These are phyloP conservation scores for Digitonthophagus gazella DNA, from an alignment of 2,888 invertebrate genomes.

Conservation along the genomic window DNA sequence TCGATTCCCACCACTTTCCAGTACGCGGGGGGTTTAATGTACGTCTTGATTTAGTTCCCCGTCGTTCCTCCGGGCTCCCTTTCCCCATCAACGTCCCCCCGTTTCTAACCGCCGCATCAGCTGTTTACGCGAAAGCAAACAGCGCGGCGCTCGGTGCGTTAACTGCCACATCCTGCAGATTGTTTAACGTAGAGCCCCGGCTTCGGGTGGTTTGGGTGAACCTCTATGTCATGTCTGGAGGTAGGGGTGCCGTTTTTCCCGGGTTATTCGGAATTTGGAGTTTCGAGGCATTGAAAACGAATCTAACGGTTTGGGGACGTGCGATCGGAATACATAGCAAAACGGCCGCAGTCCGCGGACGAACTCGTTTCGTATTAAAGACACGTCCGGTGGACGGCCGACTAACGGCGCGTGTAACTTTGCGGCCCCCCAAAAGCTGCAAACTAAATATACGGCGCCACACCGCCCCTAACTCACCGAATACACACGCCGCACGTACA, in stretches of 20 bases:
- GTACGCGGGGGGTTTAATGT: constrained; percentile 8
- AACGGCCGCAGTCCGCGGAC: neutral
- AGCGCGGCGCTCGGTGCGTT: neutral
- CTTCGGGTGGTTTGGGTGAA: neutral
- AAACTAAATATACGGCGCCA: constrained; percentile 22
- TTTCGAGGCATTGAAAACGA: neutral
- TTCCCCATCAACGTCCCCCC: neutral
- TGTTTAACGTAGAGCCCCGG: neutral
- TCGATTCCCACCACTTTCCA: constrained; percentile 10
- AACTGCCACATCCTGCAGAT: neutral
- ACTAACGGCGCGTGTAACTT: constrained; percentile 51
- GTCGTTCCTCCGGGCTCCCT: no score
- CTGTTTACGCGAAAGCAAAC: neutral
- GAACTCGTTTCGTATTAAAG: constrained; percentile 31
- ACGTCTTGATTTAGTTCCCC: constrained; percentile 15
- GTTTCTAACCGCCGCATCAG: neutral
- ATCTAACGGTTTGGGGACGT: neutral
- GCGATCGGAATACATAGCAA: neutral
- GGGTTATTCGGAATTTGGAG: neutral
- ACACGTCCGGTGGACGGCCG: constrained; percentile 42
- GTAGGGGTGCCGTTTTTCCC: neutral
- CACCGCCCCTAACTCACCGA: constrained; percentile 19
- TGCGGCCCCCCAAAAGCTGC: constrained; percentile 35
- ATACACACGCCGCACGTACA: constrained; percentile 12
- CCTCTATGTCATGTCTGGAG: neutral